Base-by-base conservation (phyloP, 2,113 vertebrate genomes). In the Thymallus thymallus region DNA sequence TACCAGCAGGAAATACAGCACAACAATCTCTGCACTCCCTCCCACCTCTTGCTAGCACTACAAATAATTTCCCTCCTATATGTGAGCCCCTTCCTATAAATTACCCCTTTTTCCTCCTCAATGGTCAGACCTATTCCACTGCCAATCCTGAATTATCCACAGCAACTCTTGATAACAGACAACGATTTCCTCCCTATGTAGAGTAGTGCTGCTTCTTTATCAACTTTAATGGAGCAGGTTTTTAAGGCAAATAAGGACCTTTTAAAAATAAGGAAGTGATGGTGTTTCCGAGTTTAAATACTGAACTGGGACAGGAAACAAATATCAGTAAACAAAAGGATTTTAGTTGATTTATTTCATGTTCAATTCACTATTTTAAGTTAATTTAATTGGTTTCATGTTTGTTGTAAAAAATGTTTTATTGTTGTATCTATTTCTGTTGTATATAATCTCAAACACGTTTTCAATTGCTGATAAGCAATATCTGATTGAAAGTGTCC, bases 101-200 rank as follows among this genome's bases (percentile, higher is more conserved):
- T 60, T 80, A 80, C 45, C 79, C 83, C 24, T 85, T 68, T 62
- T 82, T 85, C 61, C 48, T 85, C 32, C 74, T 82, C 20, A 84
- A 84, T 35, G 80, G 77, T 12, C 69, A 73, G 62, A 80, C 83
- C 32, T 82, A 73, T 72, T 74, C 79, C 45, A 76, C 73, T 35
- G 51, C 30, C 69, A 82, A 61, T 30, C 73, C 86, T 30, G 20
- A 32, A 14, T 14, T 74, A 29, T 63, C 78, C 51, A 22, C 55
- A 30, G 16, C 24, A n/a, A 14, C 51, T 24, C 26, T 18, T 14
- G 41, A 60, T 22, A 51, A 73, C 23, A 30, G 35, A 26, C 16
- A 5, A n/a, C 18, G 23, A 20, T 51, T 61, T 41, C 26, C 45
- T 23, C 46, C 35, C 51, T 46, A 24, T 13, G 9, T 45, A 30